phyloP scores from a whole-genome alignment of 2,888 invertebrate genomes.

The Tuberolachnus salignus region DNA sequence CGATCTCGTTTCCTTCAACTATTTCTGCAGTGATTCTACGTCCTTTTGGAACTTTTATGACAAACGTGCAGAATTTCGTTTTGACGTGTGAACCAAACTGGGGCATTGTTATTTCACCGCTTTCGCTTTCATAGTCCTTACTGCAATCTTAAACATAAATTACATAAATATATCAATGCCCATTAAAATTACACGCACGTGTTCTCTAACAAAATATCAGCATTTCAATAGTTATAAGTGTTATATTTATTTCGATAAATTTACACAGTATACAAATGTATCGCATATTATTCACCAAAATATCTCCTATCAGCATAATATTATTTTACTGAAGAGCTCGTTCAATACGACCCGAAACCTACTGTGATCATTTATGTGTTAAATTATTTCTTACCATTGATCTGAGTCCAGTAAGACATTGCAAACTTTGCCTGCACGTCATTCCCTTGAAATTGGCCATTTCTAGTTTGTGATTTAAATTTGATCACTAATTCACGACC shows the following conservation, averaged over 20 bases:
- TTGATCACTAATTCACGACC: constrained; percentile 33
- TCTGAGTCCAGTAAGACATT: neutral
- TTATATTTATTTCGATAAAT: no score
- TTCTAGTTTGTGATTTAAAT: constrained; percentile 33
- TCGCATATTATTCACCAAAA: neutral
- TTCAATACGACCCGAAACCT: neutral
- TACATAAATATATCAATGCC: neutral
- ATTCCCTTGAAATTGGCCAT: neutral
- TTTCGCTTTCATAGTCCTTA: neutral
- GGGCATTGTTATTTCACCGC: constrained; percentile 29
- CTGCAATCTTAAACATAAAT: constrained; percentile 5
- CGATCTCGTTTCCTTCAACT: neutral
- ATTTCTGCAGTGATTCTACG: constrained; percentile 28
- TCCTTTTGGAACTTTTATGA: constrained; percentile 12
- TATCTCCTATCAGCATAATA: neutral
- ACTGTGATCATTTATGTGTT: neutral
- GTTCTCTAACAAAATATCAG: neutral
- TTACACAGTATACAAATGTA: no score
- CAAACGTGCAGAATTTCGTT: neutral
- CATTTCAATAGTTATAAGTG: neutral
- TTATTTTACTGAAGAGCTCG: neutral
- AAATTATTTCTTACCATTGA: constrained; percentile 13
- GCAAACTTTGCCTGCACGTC: constrained; percentile 8
- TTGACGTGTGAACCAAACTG: rapidly evolving
- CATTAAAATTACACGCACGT: neutral